Evolutionary conservation across 2,113 vertebrate species (phyloP).

Genomic region (Dicaeum eximium): DNA sequence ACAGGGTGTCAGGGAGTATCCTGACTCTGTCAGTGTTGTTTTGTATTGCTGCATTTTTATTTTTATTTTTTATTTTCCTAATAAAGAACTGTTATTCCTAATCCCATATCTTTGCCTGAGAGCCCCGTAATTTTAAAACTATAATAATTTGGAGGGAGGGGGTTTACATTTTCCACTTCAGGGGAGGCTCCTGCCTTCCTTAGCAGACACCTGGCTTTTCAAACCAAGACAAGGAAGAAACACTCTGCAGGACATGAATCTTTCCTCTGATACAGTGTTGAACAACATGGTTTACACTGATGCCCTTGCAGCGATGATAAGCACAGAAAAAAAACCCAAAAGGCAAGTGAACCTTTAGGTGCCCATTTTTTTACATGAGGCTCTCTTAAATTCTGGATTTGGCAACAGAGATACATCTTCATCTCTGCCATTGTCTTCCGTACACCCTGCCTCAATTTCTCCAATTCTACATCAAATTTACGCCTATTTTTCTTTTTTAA

Average conservation of each 20-base stretch:
- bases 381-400: neutral
- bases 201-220: no score
- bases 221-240: neutral
- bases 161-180: no score
- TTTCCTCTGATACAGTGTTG: neutral
- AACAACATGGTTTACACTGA: neutral
- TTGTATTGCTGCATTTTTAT: no score
- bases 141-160: no score
- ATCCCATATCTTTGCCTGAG: no score
- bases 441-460: neutral
- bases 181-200: no score
- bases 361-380: neutral
- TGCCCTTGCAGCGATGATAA: neutral
- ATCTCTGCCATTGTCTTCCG: neutral
- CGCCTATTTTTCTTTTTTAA: neutral
- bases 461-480: neutral
- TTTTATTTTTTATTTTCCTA: no score
- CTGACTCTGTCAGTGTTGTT: no score
- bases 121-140: no score
- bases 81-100: no score
- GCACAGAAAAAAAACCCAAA: neutral
- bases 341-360: neutral
- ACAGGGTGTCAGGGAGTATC: no score
- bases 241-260: neutral
- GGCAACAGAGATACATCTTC: neutral